These are phyloP conservation scores for Oscarella lobularis DNA, from an alignment of 37 sponge, comb jelly and placozoan species.

Conservation along the genomic window DNA sequence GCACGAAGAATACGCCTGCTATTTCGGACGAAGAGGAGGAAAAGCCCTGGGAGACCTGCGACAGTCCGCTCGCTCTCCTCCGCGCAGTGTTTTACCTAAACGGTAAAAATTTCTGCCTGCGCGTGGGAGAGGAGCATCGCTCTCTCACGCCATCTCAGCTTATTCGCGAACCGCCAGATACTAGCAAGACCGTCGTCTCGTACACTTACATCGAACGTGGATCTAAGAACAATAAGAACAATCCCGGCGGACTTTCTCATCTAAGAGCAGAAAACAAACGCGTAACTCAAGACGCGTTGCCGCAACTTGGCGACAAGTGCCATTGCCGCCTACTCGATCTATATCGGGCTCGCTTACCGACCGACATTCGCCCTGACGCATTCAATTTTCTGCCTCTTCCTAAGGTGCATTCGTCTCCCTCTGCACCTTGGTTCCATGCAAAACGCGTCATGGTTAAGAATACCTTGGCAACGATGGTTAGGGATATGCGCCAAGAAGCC, in stretches of 20 bases:
- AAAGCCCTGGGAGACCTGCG: conserved; percentile 11
- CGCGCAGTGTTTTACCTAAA: conserved; percentile 33
- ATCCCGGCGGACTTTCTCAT: conserved; percentile 19
- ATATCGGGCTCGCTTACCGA: conserved; percentile 4
- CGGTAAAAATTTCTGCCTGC: conserved; percentile 25
- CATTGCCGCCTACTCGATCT: conserved; percentile 4
- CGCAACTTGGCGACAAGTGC: conserved; percentile 2
- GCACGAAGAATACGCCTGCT: conserved; percentile 1
- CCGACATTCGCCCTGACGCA: not conserved
- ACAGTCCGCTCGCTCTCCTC: conserved; percentile 17
- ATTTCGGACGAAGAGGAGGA: conserved; percentile 11
- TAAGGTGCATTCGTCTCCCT: not conserved
- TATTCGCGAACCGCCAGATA: not conserved
- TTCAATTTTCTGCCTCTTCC: conserved; percentile 13
- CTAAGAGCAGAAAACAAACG: conserved; percentile 25
- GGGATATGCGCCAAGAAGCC: conserved; percentile 13
- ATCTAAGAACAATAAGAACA: conserved; percentile 23
- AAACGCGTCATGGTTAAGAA: conserved; percentile 9
- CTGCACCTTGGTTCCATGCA: conserved; percentile 7
- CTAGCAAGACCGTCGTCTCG: not conserved
- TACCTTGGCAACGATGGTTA: conserved; percentile 12
- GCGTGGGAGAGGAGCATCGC: conserved; percentile 24
- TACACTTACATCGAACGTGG: conserved; percentile 25
- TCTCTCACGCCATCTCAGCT: not conserved
- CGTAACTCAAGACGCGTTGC: conserved; percentile 9